Evolutionary conservation across 2,113 vertebrate species (phyloP).

Genomic region (Parus major): DNA sequence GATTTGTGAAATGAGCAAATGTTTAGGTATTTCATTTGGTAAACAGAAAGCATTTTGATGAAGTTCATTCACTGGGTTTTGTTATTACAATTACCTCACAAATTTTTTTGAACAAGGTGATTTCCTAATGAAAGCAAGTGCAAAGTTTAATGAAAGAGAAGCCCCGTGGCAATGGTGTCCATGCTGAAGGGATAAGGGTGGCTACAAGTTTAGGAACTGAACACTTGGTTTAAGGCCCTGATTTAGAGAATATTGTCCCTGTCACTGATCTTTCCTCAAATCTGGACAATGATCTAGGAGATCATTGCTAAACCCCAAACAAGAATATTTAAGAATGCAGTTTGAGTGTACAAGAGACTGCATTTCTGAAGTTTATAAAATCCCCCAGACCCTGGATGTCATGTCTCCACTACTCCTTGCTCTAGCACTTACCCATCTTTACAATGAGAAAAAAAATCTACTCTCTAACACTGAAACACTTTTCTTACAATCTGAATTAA

Average conservation of each 20-base stretch:
- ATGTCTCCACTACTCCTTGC: background rate
- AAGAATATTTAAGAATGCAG: background rate
- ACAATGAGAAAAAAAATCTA: background rate
- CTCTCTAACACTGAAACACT: accelerated
- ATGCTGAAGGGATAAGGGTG: background rate
- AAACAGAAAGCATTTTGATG: background rate
- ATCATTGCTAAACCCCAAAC: background rate
- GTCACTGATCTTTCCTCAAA: background rate
- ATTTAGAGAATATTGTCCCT: background rate
- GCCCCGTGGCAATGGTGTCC: accelerated
- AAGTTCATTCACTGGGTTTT: background rate
- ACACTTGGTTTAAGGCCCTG: background rate
- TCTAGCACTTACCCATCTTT: background rate
- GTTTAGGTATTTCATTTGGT: background rate
- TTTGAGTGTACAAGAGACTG: background rate
- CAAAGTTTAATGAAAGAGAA: background rate
- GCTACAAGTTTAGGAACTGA: background rate
- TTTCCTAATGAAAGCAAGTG: background rate
- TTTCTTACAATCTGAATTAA: background rate
- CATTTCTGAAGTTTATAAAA: background rate
- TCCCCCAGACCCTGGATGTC: accelerated
- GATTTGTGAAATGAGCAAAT: background rate
- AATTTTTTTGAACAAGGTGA: background rate
- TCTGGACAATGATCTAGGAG: background rate
- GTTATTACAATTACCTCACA: background rate